Conservation (phyloP, 2,797 vertebrate species). For the Smutsia gigantea region DNA sequence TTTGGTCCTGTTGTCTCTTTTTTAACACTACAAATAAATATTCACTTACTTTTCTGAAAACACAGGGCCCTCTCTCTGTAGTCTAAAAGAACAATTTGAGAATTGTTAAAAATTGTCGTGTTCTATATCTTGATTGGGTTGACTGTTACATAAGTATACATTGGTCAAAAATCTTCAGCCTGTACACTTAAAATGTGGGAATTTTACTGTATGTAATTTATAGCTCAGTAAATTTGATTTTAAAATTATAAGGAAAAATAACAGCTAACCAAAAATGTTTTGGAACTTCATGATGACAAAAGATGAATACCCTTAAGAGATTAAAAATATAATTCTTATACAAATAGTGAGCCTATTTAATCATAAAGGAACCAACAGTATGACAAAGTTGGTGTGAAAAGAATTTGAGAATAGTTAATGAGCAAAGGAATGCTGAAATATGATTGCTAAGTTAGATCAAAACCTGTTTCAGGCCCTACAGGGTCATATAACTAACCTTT, state of each 20-base stretch:
- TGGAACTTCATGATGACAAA: not conserved
- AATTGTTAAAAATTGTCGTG: not conserved
- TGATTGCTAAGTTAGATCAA: not conserved
- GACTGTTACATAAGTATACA: not conserved
- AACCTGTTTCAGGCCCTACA: not conserved
- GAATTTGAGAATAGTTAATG: not conserved
- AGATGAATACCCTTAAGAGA: not conserved
- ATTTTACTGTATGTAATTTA: not conserved
- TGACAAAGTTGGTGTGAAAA: not conserved
- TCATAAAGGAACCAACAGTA: not conserved
- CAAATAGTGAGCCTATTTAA: not conserved
- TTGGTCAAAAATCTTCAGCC: not conserved
- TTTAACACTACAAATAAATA: not conserved
- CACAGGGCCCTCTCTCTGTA: not conserved
- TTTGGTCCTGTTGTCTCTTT: not conserved
- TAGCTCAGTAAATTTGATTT: not conserved
- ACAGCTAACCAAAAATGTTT: not conserved
- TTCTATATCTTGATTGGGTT: not conserved
- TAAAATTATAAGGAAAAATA: not conserved
- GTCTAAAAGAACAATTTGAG: not conserved
- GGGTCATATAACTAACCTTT: not conserved
- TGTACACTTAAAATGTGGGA: not conserved
- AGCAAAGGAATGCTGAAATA: not conserved
- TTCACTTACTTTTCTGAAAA: conserved; percentile 7
- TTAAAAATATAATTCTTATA: not conserved